These are phyloP conservation scores for Phocoena sinus DNA, from an alignment of 2,113 vertebrate species.

Conservation along the genomic window DNA sequence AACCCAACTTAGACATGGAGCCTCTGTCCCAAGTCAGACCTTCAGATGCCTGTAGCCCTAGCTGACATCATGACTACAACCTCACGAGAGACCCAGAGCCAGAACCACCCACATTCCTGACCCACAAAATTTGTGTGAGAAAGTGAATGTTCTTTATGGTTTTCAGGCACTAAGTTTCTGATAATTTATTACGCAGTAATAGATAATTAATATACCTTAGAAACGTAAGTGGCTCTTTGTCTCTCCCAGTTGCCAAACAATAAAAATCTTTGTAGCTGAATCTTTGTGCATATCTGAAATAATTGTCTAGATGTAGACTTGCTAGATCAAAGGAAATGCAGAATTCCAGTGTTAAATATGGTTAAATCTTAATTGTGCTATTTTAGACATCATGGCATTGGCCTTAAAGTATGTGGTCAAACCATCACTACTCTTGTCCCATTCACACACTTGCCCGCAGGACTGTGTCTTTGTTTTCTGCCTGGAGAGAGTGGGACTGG, in stretches of 20 bases:
- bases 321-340: background rate
- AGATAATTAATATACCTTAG: background rate
- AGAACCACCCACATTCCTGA: background rate
- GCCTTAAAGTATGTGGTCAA: background rate
- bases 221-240: background rate
- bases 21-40: background rate
- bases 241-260: background rate
- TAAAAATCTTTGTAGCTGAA: background rate
- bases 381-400: background rate
- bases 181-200: background rate
- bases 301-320: background rate
- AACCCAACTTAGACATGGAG: accelerated
- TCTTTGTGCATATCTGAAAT: background rate
- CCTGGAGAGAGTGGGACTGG: background rate
- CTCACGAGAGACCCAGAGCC: background rate
- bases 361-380: background rate
- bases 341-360: background rate
- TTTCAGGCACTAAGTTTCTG: background rate
- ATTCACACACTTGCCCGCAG: background rate
- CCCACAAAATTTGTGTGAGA: background rate
- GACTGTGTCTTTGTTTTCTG: background rate
- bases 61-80: background rate
- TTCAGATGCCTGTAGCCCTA: background rate
- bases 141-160: background rate
- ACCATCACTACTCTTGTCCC: no score